Evolutionary conservation across 2,888 invertebrate species (phyloP).

Genomic region (Eilema caniola): DNA sequence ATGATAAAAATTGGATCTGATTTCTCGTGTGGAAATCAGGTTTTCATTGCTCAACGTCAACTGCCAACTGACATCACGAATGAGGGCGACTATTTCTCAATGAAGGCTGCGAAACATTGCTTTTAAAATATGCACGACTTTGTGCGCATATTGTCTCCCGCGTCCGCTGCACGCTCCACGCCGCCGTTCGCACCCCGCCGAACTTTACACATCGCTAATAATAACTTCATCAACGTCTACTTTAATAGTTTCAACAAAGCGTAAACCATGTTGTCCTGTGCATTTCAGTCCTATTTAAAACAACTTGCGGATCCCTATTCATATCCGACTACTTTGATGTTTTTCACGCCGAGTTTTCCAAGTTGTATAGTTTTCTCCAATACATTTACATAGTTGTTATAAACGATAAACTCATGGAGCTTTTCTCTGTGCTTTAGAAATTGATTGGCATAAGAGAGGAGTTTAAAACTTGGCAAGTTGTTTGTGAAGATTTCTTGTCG

Average conservation of each 20-base stretch:
- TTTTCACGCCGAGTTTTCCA: slow-evolving; percentile 29
- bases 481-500: not conserved
- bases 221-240: not conserved
- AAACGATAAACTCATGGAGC: slow-evolving; percentile 14
- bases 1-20: slow-evolving; percentile 74
- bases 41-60: slow-evolving; percentile 80
- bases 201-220: slow-evolving; percentile 13
- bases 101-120: slow-evolving; percentile 83
- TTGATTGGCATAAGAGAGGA: slow-evolving; percentile 14
- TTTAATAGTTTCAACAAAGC: not conserved
- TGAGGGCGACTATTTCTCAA: slow-evolving; percentile 84
- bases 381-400: slow-evolving; percentile 24
- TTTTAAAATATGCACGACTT: slow-evolving; percentile 84
- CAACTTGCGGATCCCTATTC: slow-evolving; percentile 21
- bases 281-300: not conserved
- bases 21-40: slow-evolving; percentile 81
- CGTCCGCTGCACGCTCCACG: slow-evolving; percentile 30
- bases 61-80: slow-evolving; percentile 78
- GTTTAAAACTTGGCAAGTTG: slow-evolving; percentile 30
- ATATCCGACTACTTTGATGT: slow-evolving; percentile 14
- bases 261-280: not conserved
- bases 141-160: slow-evolving; percentile 71
- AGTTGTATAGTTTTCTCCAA: slow-evolving; percentile 38
- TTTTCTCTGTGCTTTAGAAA: slow-evolving; percentile 19
- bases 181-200: slow-evolving; percentile 29